phyloP scores from a whole-genome alignment of 2,113 vertebrate genomes.

The Lepus americanus region DNA sequence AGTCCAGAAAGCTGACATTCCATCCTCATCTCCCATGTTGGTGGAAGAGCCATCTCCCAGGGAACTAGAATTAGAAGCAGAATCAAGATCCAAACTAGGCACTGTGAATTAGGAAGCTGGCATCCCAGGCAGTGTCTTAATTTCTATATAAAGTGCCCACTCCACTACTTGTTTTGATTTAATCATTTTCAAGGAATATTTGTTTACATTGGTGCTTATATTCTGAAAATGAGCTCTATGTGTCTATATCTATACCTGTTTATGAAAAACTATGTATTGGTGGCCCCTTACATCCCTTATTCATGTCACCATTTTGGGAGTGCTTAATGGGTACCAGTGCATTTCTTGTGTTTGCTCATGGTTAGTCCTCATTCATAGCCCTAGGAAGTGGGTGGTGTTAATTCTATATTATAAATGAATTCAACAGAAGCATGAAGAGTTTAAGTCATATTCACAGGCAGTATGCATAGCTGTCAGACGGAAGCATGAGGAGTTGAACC shows the following conservation, averaged over 20 bases:
- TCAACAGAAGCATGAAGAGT: neutral
- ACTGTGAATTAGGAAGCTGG: too few relatives aligned
- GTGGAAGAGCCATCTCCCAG: too few relatives aligned
- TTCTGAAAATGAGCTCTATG: neutral
- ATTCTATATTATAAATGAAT: constrained; percentile 37
- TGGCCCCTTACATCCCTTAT: neutral
- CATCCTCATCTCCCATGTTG: too few relatives aligned
- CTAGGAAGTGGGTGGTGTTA: neutral
- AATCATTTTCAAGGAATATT: neutral
- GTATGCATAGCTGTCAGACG: neutral
- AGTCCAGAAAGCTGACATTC: too few relatives aligned
- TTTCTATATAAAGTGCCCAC: too few relatives aligned
- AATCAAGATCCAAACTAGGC: too few relatives aligned
- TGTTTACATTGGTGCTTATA: neutral
- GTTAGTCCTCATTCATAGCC: constrained; percentile 1
- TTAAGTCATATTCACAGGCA: neutral
- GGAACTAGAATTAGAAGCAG: too few relatives aligned
- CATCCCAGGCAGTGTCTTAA: too few relatives aligned
- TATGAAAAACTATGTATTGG: neutral
- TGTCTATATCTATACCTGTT: neutral
- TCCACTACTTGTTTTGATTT: neutral
- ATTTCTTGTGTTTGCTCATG: neutral
- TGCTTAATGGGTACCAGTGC: neutral
- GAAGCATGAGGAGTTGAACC: neutral
- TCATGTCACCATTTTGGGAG: neutral